These are phyloP conservation scores for Caracal caracal DNA, from an alignment of 2,113 vertebrate species.

Conservation along the genomic window DNA sequence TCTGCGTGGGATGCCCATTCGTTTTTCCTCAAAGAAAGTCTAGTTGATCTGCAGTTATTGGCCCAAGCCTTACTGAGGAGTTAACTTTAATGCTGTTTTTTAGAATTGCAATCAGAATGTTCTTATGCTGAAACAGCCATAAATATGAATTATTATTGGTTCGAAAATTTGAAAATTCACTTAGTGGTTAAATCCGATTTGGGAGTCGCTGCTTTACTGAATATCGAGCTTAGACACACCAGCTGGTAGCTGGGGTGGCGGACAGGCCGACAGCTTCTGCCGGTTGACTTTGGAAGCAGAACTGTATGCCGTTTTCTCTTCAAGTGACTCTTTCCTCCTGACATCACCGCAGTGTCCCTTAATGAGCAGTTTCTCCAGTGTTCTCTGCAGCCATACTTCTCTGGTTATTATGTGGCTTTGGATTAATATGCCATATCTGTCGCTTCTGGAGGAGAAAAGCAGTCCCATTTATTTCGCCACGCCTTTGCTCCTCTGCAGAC, in stretches of 20 bases:
- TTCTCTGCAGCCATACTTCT: background rate
- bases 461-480: background rate
- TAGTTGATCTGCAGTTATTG: background rate
- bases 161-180: background rate
- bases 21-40: background rate
- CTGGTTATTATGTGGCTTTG: background rate
- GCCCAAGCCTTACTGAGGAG: background rate
- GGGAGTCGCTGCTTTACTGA: background rate
- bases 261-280: background rate
- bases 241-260: background rate
- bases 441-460: background rate
- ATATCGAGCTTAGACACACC: background rate
- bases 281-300: background rate
- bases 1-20: background rate
- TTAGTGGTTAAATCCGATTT: background rate
- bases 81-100: background rate
- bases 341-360: background rate
- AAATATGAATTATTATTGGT: background rate
- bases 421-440: background rate
- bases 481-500: background rate
- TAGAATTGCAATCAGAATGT: background rate
- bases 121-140: background rate
- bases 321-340: background rate
- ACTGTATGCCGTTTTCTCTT: background rate
- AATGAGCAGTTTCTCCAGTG: background rate